Evolutionary conservation across 2,113 vertebrate genomes (phyloP).

Genomic region (Gallinago paraguaiae): DNA sequence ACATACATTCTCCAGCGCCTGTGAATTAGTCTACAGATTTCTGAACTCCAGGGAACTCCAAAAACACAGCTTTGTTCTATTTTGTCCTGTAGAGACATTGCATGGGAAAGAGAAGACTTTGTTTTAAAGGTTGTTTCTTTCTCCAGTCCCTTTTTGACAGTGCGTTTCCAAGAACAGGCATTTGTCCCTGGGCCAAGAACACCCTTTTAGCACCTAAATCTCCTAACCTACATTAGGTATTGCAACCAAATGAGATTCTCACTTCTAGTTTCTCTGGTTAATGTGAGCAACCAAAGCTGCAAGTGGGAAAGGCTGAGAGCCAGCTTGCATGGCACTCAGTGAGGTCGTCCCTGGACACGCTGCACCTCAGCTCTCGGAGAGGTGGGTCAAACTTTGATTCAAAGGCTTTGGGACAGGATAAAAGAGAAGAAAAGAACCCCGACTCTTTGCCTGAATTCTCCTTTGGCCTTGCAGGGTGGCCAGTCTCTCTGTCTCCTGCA

Average conservation of each 20-base stretch:
- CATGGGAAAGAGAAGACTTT: not conserved
- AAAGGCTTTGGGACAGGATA: not conserved
- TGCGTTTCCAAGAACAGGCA: not conserved
- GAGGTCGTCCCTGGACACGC: not conserved
- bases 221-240: not conserved
- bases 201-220: not conserved
- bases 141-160: not conserved
- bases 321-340: fast-evolving
- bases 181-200: not conserved
- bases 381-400: not conserved
- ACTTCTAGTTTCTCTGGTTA: not conserved
- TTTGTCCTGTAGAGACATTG: not conserved
- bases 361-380: not conserved
- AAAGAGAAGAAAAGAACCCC: not conserved
- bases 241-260: not conserved
- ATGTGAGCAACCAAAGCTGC: not conserved
- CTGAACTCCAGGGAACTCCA: not conserved
- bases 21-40: not conserved
- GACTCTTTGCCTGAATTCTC: not conserved
- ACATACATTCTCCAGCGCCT: not conserved
- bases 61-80: not conserved
- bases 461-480: not conserved
- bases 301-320: not conserved
- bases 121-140: not conserved
- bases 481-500: not conserved